A percentile compares a stretch with the other conserved stretches of the same genome.
Conservation (phyloP, 2,888 invertebrate genomes). For the Argyresthia goedartella region DNA sequence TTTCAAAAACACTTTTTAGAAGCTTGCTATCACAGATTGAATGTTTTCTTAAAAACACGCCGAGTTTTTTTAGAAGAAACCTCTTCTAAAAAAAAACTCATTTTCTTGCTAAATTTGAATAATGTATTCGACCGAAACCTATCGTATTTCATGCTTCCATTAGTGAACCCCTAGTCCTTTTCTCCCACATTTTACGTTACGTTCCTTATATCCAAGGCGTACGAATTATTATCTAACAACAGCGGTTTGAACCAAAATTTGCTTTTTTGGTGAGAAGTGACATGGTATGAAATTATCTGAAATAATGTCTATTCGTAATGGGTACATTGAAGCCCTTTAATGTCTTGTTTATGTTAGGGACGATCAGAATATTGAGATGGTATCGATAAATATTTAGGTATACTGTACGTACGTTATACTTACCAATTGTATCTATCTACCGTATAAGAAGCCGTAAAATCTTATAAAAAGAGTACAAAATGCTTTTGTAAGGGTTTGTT, state of each 20-base stretch:
- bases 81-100: conserved; percentile 3
- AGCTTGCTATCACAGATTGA: no score
- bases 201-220: conserved; percentile 2
- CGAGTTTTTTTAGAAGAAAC: neutral
- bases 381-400: no score
- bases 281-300: conserved; percentile 1
- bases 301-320: neutral
- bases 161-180: conserved; percentile 29
- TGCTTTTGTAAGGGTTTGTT: no score
- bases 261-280: neutral
- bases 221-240: conserved; percentile 1
- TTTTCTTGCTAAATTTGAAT: conserved; percentile 48
- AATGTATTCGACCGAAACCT: conserved; percentile 46
- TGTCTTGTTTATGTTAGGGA: neutral
- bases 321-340: neutral
- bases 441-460: no score
- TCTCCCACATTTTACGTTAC: conserved; percentile 10
- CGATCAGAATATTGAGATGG: no score
- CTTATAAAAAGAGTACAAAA: no score
- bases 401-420: no score
- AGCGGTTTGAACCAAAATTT: neutral
- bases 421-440: no score
- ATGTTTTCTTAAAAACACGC: neutral
- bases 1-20: no score
- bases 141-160: conserved; percentile 57